A percentile compares a stretch with the other conserved stretches of the same genome.
Evolutionary conservation across 1,140 invertebrate species (phyloP).

Genomic region (Pseudomyrmex dendroicus): DNA sequence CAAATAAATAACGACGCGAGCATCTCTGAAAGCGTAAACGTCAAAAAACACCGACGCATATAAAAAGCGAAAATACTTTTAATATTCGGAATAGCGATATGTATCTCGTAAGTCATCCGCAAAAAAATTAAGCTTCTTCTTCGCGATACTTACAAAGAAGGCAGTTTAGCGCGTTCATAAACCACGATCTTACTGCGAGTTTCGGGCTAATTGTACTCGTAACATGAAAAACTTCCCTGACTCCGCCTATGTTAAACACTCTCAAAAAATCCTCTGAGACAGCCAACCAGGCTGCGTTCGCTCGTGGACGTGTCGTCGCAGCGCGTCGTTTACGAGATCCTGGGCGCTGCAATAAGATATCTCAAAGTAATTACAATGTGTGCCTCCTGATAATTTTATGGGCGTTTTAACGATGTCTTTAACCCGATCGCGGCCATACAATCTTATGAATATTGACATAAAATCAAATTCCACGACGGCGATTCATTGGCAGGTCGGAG

Average conservation of each 20-base stretch:
- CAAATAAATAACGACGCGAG: background rate
- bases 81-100: background rate
- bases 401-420: slow-evolving; percentile 28
- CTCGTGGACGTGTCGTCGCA: background rate
- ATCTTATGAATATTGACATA: slow-evolving; percentile 56
- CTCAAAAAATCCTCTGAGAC: background rate
- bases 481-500: background rate
- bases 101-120: background rate
- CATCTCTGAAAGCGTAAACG: background rate
- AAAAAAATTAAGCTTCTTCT: background rate
- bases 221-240: background rate
- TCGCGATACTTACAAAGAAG: background rate
- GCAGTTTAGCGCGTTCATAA: slow-evolving; percentile 6
- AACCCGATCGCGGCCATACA: background rate
- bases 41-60: background rate
- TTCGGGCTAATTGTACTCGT: background rate
- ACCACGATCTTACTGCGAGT: background rate
- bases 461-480: slow-evolving; percentile 35
- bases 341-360: slow-evolving; percentile 19
- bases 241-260: background rate
- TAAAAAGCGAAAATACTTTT: slow-evolving; percentile 27
- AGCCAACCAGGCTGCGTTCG: background rate
- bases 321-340: slow-evolving; percentile 20
- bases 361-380: slow-evolving; percentile 43
- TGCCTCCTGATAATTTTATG: slow-evolving; percentile 40